These are phyloP conservation scores for Melopsittacus undulatus DNA, from an alignment of 2,797 vertebrate species.

Conservation along the genomic window DNA sequence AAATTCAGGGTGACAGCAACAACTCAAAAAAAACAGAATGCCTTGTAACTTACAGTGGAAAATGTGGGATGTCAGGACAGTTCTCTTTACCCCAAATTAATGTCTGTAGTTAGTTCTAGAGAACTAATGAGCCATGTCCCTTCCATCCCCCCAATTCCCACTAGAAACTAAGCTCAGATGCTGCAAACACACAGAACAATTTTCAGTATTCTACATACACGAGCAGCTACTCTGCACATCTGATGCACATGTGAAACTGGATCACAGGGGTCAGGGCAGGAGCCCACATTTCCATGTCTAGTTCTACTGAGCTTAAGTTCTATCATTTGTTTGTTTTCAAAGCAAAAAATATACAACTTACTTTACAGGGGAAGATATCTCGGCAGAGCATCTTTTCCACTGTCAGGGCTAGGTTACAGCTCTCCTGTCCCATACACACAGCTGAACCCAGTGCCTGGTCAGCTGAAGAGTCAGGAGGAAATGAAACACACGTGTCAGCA, in stretches of 20 bases:
- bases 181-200: neutral
- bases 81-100: neutral
- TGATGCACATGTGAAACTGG: neutral
- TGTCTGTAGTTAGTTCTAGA: neutral
- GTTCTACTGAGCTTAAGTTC: neutral
- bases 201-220: neutral
- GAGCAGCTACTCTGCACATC: neutral
- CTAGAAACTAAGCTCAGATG: neutral
- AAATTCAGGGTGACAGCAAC: neutral
- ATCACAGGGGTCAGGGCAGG: neutral
- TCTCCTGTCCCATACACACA: neutral
- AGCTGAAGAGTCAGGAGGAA: neutral
- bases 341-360: neutral
- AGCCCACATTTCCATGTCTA: neutral
- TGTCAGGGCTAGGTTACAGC: neutral
- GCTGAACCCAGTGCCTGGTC: neutral
- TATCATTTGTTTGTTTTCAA: conserved; percentile 27
- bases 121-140: neutral
- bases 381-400: neutral
- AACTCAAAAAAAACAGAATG: neutral
- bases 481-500: neutral
- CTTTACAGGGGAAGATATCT: conserved; percentile 8
- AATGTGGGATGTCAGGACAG: neutral
- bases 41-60: neutral
- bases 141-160: neutral